Evolutionary conservation across 2,888 invertebrate species (phyloP).

Genomic region (Mantis religiosa): DNA sequence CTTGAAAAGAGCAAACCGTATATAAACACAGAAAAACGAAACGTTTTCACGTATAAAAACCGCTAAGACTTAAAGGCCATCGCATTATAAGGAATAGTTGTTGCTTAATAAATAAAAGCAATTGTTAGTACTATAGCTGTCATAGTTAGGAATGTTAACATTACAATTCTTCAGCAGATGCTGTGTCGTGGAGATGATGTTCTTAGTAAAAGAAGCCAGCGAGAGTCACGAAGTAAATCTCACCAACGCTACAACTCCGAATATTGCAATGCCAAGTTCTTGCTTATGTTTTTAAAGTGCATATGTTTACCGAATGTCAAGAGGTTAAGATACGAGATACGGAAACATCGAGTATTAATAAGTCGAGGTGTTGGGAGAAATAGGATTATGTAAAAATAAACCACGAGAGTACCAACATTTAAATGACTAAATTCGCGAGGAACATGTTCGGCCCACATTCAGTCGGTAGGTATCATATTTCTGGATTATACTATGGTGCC

Average conservation of each 20-base stretch:
- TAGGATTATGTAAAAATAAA: neutral
- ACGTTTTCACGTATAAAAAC: no score
- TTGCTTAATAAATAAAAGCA: no score
- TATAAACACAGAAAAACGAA: no score
- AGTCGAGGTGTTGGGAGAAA: neutral
- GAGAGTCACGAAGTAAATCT: no score
- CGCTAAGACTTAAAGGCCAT: no score
- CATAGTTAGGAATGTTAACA: no score
- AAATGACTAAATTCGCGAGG: neutral
- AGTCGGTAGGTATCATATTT: neutral
- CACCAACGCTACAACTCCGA: neutral
- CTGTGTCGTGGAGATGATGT: no score
- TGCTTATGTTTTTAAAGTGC: neutral
- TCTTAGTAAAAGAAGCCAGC: no score
- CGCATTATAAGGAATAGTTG: no score
- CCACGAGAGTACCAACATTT: neutral
- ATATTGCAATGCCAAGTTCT: neutral
- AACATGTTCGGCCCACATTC: neutral
- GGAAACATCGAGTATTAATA: neutral
- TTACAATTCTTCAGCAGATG: no score
- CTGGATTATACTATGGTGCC: neutral
- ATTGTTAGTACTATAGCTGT: no score
- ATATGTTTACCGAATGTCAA: neutral
- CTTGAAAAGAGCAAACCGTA: no score
- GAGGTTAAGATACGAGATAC: neutral